A percentile compares a stretch with the other conserved stretches of the same genome.
Evolutionary conservation across 2,113 vertebrate species (phyloP).

Genomic region (Peromyscus maniculatus): DNA sequence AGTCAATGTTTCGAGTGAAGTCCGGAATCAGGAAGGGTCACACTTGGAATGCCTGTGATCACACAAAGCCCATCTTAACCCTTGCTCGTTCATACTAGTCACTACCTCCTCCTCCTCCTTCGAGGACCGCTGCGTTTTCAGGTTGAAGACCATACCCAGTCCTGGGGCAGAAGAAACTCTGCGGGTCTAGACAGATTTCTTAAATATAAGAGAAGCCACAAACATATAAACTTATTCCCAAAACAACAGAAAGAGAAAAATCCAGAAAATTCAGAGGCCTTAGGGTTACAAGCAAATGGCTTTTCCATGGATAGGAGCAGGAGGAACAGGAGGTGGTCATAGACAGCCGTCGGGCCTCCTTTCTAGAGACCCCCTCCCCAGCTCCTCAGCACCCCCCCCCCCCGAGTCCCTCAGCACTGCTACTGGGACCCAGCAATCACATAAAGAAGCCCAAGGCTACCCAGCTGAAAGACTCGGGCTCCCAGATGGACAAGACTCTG

Average conservation of each 20-base stretch:
- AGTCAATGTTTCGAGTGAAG: not conserved
- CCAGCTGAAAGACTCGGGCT: not conserved
- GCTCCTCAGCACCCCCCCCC: not conserved
- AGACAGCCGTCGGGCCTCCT: not conserved
- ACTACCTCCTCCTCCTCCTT: not conserved
- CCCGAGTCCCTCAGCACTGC: not conserved
- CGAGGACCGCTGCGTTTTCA: conserved; percentile 2
- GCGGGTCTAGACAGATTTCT: conserved; percentile 58
- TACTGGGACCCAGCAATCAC: too few relatives aligned
- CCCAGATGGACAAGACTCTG: not conserved
- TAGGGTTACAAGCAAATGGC: not conserved
- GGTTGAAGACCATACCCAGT: not conserved
- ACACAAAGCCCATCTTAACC: not conserved
- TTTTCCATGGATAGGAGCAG: not conserved
- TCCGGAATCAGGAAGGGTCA: not conserved
- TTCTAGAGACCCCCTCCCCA: too few relatives aligned
- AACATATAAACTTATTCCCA: conserved; percentile 19
- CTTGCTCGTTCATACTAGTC: not conserved
- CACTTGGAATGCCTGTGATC: conserved; percentile 28
- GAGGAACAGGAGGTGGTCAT: rapidly evolving
- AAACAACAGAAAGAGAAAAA: conserved; percentile 19
- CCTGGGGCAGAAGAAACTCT: conserved; percentile 37
- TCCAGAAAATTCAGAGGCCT: not conserved
- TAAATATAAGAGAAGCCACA: conserved; percentile 51
- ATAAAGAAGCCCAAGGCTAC: not conserved